Evolutionary conservation across 2,888 invertebrate genomes (phyloP), one percentile per base, ranked within the genome.

Genomic region (Drosophila vallismaia): DNA sequence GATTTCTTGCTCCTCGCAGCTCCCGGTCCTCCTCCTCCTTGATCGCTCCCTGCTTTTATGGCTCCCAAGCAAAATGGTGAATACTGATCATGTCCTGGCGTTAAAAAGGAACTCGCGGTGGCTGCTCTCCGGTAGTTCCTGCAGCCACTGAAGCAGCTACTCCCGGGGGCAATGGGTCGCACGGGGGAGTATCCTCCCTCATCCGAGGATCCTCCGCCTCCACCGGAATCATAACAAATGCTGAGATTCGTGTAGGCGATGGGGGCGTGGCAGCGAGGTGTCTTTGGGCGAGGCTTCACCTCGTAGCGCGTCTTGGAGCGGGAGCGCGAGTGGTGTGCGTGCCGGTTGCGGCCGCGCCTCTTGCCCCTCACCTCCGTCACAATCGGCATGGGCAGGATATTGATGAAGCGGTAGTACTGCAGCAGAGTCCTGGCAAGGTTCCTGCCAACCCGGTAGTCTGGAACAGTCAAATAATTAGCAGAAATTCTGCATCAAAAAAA

Each of bases 331-430:
- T 90, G 90, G 84, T 91, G 91, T 0, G 60, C 60, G n/a, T 92
- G 91, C 4, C 90, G 87, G 0, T 90, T 91, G 0, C 92, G 89
- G 1, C 90, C 89, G 0, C 89, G 86, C 10, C 90, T 87, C 54
- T 90, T 90, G 31, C 88, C 81, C n/a, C 89, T 77, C 40, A 93
- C 76, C 75, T 93, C 92, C 1, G 90, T 79, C 1, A 92, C 89
- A 53, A 92, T 74, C 48, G 92, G 92, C 14, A 92, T 89, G 0
- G 94, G 93, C 69, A 95, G 93, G 52, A 95, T 93, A 51, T 96
- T 96, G 31, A 94, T 94, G 66, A 95, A 93, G 80, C 95, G 94
- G 92, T 97, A 97, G 91, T 96, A 97, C 90, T 97, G 96, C 58
- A 96, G 92, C 87, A 96, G 94, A 1, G 96, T 95, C 46, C 95